Percentiles rank a stretch among this genome's conserved stretches.
phyloP scores from a whole-genome alignment of 2,888 invertebrate genomes.

The Nasonovia ribisnigri region DNA sequence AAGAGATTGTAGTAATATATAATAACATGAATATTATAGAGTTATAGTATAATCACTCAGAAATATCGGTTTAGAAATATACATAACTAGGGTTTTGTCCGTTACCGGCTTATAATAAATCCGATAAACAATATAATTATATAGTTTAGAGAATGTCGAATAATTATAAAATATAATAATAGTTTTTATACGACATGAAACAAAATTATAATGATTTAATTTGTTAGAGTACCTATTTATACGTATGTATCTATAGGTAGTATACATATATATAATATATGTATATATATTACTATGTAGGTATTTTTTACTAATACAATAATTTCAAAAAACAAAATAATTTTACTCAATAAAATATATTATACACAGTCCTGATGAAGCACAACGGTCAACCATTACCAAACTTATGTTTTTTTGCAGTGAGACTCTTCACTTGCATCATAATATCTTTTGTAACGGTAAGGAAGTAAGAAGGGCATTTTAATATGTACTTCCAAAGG shows the following conservation, averaged over 20 bases:
- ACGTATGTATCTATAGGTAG: not conserved
- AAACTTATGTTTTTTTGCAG: not conserved
- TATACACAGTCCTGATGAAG: not conserved
- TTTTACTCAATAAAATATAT: not conserved
- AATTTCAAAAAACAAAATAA: not conserved
- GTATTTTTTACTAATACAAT: not conserved
- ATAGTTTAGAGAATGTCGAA: not conserved
- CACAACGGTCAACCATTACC: not conserved
- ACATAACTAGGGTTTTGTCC: conserved; percentile 1
- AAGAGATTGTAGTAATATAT: conserved; percentile 19
- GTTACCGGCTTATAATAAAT: not conserved
- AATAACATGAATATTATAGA: conserved; percentile 41
- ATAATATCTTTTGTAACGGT: not conserved
- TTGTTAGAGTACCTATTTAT: not conserved
- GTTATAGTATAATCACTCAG: not conserved
- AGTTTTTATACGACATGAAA: not conserved
- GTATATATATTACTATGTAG: no score
- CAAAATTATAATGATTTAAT: not conserved
- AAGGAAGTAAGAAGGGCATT: not conserved
- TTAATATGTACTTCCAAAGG: not conserved
- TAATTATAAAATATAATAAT: conserved; percentile 22
- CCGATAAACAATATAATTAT: conserved; percentile 28
- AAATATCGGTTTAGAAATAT: conserved; percentile 32
- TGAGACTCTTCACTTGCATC: not conserved
- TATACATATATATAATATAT: no score